These are phyloP conservation scores for Aplysina aerophoba DNA, from an alignment of 37 sponge, comb jelly and placozoan genomes.

Conservation along the genomic window DNA sequence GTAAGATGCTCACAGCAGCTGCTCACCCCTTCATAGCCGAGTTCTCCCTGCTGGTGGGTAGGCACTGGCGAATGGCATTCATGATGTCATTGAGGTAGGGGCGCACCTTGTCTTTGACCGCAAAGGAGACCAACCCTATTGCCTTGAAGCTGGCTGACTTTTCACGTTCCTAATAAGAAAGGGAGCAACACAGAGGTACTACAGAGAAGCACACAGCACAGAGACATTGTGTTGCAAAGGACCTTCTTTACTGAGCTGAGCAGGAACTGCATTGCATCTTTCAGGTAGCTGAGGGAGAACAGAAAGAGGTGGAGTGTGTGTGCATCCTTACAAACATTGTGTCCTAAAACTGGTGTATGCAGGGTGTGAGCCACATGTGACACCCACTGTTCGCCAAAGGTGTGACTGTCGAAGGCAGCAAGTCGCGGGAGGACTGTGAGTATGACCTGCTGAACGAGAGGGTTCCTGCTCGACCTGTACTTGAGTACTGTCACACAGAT, in stretches of 20 bases:
- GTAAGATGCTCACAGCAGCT: too few relatives aligned
- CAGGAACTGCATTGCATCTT: slow-evolving; percentile 69
- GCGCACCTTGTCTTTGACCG: slow-evolving; percentile 73
- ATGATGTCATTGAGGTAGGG: slow-evolving; percentile 52
- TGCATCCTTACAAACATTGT: neutral
- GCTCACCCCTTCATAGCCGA: neutral
- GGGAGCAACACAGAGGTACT: neutral
- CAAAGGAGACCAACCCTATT: slow-evolving; percentile 81
- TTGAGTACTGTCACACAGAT: slow-evolving; percentile 62
- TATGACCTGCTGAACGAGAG: slow-evolving; percentile 77
- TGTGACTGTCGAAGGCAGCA: slow-evolving; percentile 77
- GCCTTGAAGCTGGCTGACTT: slow-evolving; percentile 74
- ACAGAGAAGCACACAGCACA: neutral
- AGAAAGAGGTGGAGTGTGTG: neutral
- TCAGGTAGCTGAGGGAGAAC: slow-evolving; percentile 57
- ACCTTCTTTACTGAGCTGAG: slow-evolving; percentile 64
- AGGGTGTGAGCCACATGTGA: neutral
- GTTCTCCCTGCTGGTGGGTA: slow-evolving; percentile 34
- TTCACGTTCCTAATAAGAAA: slow-evolving; percentile 59
- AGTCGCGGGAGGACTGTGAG: slow-evolving; percentile 79
- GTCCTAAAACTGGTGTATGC: neutral
- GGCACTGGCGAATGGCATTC: slow-evolving; percentile 34
- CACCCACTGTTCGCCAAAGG: slow-evolving; percentile 44
- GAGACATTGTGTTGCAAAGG: neutral
- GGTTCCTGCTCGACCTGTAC: slow-evolving; percentile 60